phyloP scores from a whole-genome alignment of 2,888 invertebrate genomes.

The Nymphalis urticae region DNA sequence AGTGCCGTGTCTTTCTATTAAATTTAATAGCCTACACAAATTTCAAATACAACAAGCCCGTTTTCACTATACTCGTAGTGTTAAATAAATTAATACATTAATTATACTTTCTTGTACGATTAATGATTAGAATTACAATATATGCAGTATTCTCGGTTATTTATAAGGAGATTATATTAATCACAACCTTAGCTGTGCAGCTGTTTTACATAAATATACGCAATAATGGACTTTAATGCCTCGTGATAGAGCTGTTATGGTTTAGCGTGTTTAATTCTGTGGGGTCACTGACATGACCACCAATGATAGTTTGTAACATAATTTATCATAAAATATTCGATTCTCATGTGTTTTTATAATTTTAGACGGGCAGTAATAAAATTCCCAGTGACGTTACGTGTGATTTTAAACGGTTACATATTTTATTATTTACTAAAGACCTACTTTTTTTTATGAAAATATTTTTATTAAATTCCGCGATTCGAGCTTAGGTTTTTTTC shows the following conservation, averaged over 20 bases:
- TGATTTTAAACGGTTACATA: not conserved
- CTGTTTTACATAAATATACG: not conserved
- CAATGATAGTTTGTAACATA: constrained; percentile 49
- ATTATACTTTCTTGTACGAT: constrained; percentile 49
- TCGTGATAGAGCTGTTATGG: constrained; percentile 7
- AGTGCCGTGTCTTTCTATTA: too few species aligned
- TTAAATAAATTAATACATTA: constrained; percentile 43
- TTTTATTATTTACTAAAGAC: not conserved
- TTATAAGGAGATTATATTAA: constrained; percentile 29
- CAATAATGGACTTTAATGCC: constrained; percentile 12
- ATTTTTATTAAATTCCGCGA: too few species aligned
- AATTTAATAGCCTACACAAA: not conserved
- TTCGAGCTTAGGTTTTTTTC: too few species aligned
- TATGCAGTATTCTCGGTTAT: constrained; percentile 42
- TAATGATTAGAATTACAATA: constrained; percentile 53
- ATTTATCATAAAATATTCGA: constrained; percentile 48
- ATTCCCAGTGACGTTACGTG: not conserved
- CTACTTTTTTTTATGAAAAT: too few species aligned
- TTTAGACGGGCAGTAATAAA: constrained; percentile 9
- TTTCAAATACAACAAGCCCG: not conserved
- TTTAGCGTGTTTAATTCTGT: constrained; percentile 10
- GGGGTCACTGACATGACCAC: constrained; percentile 47
- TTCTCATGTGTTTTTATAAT: constrained; percentile 15
- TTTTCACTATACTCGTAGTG: constrained; percentile 36
- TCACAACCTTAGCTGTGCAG: constrained; percentile 6